phyloP scores from a whole-genome alignment of 1,140 invertebrate genomes.

The Apolygus lucorum region DNA sequence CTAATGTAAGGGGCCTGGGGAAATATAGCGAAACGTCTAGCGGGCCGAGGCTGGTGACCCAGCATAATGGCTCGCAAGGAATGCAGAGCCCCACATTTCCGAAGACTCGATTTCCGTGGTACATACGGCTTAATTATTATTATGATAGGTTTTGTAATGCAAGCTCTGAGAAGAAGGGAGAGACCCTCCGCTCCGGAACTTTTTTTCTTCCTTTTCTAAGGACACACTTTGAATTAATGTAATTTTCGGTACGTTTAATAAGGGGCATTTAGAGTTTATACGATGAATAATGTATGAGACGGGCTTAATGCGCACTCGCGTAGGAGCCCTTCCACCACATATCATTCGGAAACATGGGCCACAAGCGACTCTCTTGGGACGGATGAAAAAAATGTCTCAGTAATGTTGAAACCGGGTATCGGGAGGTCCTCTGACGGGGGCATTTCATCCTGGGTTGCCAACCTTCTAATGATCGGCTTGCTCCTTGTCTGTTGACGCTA shows the following conservation, averaged over 20 bases:
- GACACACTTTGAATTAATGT: constrained; percentile 20
- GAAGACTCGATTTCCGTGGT: background rate
- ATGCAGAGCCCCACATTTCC: constrained; percentile 5
- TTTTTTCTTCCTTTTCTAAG: constrained; percentile 9
- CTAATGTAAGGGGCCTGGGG: too few species aligned
- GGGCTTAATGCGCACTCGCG: constrained; percentile 21
- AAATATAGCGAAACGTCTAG: too few species aligned
- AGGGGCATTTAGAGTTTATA: constrained; percentile 22
- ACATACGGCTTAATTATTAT: constrained; percentile 9
- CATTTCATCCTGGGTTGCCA: too few species aligned
- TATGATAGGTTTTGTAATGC: constrained; percentile 13
- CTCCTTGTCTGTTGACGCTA: too few species aligned
- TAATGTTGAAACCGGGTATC: background rate
- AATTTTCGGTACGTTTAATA: constrained; percentile 24
- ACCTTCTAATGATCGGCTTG: too few species aligned
- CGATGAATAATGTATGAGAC: constrained; percentile 21
- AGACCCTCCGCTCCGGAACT: background rate
- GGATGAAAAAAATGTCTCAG: constrained; percentile 11
- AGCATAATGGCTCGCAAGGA: background rate
- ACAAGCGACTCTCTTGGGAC: background rate
- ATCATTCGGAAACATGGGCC: constrained; percentile 19
- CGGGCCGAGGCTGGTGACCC: background rate
- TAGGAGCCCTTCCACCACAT: constrained; percentile 20
- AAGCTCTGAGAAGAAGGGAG: constrained; percentile 2
- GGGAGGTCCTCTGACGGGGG: too few species aligned